Percentiles rank a stretch among this genome's conserved stretches.
phyloP scores from a whole-genome alignment of 2,888 invertebrate species.

The Parnassius apollo region DNA sequence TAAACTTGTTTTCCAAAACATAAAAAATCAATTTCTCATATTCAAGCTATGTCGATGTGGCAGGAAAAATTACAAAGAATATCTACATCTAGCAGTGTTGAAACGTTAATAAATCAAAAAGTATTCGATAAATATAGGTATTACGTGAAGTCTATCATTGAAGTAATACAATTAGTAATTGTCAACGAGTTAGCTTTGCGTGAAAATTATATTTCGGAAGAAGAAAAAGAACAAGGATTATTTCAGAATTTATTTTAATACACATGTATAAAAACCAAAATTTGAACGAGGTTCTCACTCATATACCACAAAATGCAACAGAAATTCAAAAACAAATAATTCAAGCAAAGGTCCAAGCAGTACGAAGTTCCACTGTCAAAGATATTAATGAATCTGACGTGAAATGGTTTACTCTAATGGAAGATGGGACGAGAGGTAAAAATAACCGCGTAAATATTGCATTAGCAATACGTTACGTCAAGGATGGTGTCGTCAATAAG shows the following conservation, averaged over 20 bases:
- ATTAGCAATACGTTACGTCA: constrained; percentile 29
- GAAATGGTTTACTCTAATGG: too few species aligned
- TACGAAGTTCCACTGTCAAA: background rate
- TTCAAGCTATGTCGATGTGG: constrained; percentile 4
- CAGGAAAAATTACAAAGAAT: constrained; percentile 25
- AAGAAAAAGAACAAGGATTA: constrained; percentile 25
- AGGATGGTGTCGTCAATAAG: constrained; percentile 30
- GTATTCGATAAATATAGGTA: constrained; percentile 21
- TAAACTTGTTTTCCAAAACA: constrained; percentile 20
- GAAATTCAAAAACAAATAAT: constrained; percentile 30
- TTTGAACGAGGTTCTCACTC: too few species aligned
- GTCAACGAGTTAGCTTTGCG: too few species aligned
- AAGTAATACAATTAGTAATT: constrained; percentile 17
- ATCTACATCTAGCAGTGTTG: background rate
- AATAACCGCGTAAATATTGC: constrained; percentile 30
- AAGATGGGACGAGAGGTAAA: too few species aligned
- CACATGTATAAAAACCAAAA: constrained; percentile 19
- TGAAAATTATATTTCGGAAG: too few species aligned
- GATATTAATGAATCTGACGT: too few species aligned
- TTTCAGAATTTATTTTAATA: constrained; percentile 17
- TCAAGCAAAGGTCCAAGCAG: constrained; percentile 26
- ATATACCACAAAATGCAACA: constrained; percentile 29
- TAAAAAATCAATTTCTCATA: constrained; percentile 22
- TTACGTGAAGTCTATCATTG: constrained; percentile 22
- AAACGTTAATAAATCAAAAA: constrained; percentile 21